Evolutionary conservation across 2,113 vertebrate species (phyloP).

Genomic region (Festucalex cinctus): DNA sequence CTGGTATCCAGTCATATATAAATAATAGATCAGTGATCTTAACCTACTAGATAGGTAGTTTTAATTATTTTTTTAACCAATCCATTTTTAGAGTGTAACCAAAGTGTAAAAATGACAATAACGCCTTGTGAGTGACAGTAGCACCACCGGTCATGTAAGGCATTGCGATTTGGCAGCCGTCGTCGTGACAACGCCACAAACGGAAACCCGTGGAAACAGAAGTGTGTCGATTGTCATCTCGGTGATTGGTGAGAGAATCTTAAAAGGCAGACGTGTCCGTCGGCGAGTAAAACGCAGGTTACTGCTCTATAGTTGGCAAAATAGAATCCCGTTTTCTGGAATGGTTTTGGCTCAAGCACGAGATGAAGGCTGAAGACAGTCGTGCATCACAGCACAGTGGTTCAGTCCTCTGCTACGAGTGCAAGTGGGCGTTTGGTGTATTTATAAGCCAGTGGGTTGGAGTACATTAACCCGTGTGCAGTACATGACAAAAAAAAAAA

Average conservation of each 20-base stretch:
- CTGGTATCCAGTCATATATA: too few relatives aligned
- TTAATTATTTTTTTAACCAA: too few relatives aligned
- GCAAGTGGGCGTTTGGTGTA: conserved; percentile 46
- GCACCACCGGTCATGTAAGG: conserved; percentile 49
- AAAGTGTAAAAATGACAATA: background rate
- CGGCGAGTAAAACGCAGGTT: conserved; percentile 35
- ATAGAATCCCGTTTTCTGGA: conserved; percentile 39
- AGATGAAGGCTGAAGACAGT: conserved; percentile 46
- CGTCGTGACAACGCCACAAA: conserved; percentile 17
- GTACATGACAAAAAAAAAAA: conserved; percentile 22
- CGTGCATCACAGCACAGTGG: conserved; percentile 47
- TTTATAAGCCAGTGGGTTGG: conserved; percentile 49
- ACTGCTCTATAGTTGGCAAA: conserved; percentile 42
- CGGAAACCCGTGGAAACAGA: conserved; percentile 20
- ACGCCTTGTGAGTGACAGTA: background rate
- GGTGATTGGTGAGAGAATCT: conserved; percentile 43
- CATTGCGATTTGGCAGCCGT: conserved; percentile 43
- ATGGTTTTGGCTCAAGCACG: conserved; percentile 37
- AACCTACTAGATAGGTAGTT: too few relatives aligned
- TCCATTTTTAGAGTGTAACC: too few relatives aligned
- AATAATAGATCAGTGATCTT: too few relatives aligned
- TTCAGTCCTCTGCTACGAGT: conserved; percentile 47
- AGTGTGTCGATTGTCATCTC: conserved; percentile 50
- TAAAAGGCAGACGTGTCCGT: conserved; percentile 1
- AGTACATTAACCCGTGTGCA: conserved; percentile 42